Evolutionary conservation across 2,888 invertebrate species (phyloP), one percentile per base, ranked within the genome.

Genomic region (Watsonalla binaria): DNA sequence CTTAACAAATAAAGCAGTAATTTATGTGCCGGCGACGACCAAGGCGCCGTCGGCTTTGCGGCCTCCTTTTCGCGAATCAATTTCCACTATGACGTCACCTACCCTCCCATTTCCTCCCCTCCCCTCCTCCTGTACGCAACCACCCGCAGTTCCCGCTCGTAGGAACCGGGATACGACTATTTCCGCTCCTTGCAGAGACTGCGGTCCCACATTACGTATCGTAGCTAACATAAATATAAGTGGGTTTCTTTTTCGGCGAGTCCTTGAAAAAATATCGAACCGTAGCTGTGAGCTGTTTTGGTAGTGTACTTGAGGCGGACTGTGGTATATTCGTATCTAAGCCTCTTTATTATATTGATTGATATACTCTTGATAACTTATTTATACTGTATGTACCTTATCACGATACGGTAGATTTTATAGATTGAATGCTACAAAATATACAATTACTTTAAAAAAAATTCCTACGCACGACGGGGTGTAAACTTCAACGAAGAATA

Each of bases 51-150:
- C 77, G 76, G 73, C 74, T 81, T 82, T 78, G 77, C 81, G 84
- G 82, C 86, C 82, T 79, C 81, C 80, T 86, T 85, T 85, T 87
- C 82, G 76, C 79, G 80, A 87, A 88, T 88, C 87, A 88, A 88
- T 88, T 86, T 84, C 78, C 80, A 82, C 77, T 74, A 77, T 88
- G 86, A 88, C 86, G 86, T 86, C 86, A 84, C 76, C 65, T 58
- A 66, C 73, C 65, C 64, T 73, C 58, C 66, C 11, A 42, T 11
- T 42, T 42, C 64, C 68, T 59, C 70, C 69, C 59, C 69, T 62
- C 66, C 76, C 60, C 59, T 58, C 62, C 60, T 65, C 66, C 61
- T 54, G 42, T 58, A 53, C 58, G 54, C 48, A 56, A 63, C 48
- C 61, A 56, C 70, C 68, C 59, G 60, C 67, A 67, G 66, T 74